Base-by-base conservation (phyloP, 2,797 vertebrate species). In the Percopsis omiscomaycus region DNA sequence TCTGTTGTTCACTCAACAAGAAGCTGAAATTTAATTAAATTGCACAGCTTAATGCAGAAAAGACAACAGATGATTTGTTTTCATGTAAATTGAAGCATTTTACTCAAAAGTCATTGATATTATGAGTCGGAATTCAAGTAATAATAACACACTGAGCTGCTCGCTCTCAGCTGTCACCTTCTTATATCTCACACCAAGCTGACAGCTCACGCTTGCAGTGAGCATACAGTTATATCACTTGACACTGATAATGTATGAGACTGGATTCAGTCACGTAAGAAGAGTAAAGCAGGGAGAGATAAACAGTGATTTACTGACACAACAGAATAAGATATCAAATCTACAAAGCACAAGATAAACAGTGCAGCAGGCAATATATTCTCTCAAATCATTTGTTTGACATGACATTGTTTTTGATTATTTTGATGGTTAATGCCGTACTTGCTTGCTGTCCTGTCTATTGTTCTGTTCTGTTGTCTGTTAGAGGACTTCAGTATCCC, bases 261-360 rank as follows among this genome's bases (percentile, higher is more conserved):
- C 4, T 51, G 15, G n/a, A 6, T 15, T 51, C 15, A 16, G 6
- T 14, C 49, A 22, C 15, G 8, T 15, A 51, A 51, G 14, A 51
- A 51, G 14, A 51, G 49, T 4, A 51, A 69, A 51, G 28, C 52
- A 68, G 62, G 74, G 42, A 62, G 59, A 59, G 53, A 65, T 50
- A 72, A 56, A 49, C 11, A 53, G 57, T 44, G n/a, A 32, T 64
- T 74, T 47, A 69, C 61, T 68, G 13, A 5, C 69, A 45, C 46
- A 61, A 70, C 69, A 68, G 73, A 78, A 69, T 53, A 81, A 83
- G 69, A 80, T 74, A 78, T 81, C 68, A 77, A 79, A 77, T 84
- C 64, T 78, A 77, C 61, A 70, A 80, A 75, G 59, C 73, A 37
- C 59, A 61, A 59, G 81, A 52, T 75, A 77, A 77, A 78, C 75